Percentiles rank a stretch among this genome's conserved stretches.
phyloP scores from a whole-genome alignment of 1,140 invertebrate genomes.

The Lysiphlebus fabarum region DNA sequence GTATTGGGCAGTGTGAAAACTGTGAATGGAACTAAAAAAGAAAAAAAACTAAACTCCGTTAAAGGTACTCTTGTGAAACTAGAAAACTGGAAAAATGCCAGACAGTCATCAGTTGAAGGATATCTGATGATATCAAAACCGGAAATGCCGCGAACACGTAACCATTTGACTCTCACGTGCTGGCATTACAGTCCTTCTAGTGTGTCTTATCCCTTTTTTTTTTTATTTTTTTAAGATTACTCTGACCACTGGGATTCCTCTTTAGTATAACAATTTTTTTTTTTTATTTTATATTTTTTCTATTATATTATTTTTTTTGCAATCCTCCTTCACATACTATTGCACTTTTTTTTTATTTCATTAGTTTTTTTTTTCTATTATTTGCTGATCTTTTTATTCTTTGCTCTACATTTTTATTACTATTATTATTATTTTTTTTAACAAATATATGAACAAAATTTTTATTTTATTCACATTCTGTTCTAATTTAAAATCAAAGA shows the following conservation, averaged over 20 bases:
- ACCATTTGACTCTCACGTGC: constrained; percentile 27
- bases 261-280: constrained; percentile 10
- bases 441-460: too few relatives aligned
- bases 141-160: constrained; percentile 30
- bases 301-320: constrained; percentile 4
- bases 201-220: constrained; percentile 19
- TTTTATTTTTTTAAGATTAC: constrained; percentile 21
- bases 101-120: constrained; percentile 29
- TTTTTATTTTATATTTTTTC: constrained; percentile 6
- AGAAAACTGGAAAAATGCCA: constrained; percentile 29
- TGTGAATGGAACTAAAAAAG: constrained; percentile 21
- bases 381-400: too few relatives aligned
- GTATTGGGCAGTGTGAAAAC: constrained; percentile 21
- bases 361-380: neutral
- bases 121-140: constrained; percentile 28
- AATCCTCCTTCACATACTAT: constrained; percentile 1
- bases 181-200: constrained; percentile 28
- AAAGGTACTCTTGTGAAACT: constrained; percentile 22
- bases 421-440: too few relatives aligned
- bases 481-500: neutral
- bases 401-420: too few relatives aligned
- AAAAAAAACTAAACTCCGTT: constrained; percentile 20
- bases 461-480: neutral
- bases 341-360: neutral
- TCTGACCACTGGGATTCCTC: constrained; percentile 19